Conservation (phyloP, 2,888 invertebrate genomes). For the Eupithecia vulgata region DNA sequence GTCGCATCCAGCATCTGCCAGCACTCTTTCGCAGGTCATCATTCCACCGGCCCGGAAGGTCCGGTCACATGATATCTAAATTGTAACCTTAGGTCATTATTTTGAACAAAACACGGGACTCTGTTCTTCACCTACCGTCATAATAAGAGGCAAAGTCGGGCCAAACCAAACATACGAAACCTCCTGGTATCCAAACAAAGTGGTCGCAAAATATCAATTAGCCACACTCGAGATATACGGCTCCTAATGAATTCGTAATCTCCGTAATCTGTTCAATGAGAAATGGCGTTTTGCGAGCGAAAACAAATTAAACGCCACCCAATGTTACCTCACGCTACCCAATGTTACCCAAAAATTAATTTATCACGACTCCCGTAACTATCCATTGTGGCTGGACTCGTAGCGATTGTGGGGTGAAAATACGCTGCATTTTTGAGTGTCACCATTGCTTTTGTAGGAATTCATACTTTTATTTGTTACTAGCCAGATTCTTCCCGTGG, state of each 20-base stretch:
- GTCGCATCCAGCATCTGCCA: too few species aligned
- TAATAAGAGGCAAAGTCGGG: background rate
- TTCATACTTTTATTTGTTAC: background rate
- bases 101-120: background rate
- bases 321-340: conserved; percentile 45
- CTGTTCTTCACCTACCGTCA: background rate
- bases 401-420: conserved; percentile 12
- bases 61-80: too few species aligned
- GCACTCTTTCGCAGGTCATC: too few species aligned
- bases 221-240: conserved; percentile 69
- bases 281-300: conserved; percentile 77
- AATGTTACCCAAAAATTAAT: conserved; percentile 76
- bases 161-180: background rate
- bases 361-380: conserved; percentile 75
- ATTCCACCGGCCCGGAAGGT: too few species aligned
- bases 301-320: conserved; percentile 77
- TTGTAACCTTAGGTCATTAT: background rate
- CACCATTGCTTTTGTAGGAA: conserved; percentile 4
- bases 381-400: conserved; percentile 59
- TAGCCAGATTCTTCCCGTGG: background rate
- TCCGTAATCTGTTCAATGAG: conserved; percentile 83
- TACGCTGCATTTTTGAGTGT: conserved; percentile 8
- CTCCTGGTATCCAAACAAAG: conserved; percentile 27
- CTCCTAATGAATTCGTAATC: conserved; percentile 83
- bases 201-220: conserved; percentile 80